Base-by-base conservation (phyloP, 2,797 vertebrate species). In the Anas flavirostris region DNA sequence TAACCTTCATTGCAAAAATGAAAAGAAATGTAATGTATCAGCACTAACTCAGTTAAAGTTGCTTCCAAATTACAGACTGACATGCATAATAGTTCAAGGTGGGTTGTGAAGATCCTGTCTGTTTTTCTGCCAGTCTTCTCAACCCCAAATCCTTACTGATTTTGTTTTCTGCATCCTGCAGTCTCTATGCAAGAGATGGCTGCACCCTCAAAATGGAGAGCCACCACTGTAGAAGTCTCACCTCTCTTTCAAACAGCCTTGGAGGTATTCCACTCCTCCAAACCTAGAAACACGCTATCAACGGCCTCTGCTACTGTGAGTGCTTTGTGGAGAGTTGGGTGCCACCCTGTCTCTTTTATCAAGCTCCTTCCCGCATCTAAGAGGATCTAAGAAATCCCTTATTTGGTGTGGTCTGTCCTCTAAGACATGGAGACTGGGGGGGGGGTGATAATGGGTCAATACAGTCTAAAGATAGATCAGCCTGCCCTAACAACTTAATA, bases 351-450 rank as follows among this genome's bases (percentile, higher is more conserved):
- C 63, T 75, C 68, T 80, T 70, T 80, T 52, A 86, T 50, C 82
- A 92, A 91, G 90, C 78, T 85, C 37, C 72, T 62, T 88, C 60
- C 72, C 74, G 37, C 59, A 60, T 21, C 60, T 96, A 97, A 95
- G 90, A 97, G 91, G 95, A 97, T 94, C 88, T 94, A 86, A 85
- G 78, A 95, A 96, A 96, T 95, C 94, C 90, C 83, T 74, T 75
- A 93, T 70, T 78, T 74, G 75, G 64, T 82, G 66, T 53, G 75
- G 78, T 56, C 88, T 86, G 83, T 74, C 81, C 72, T 88, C 78
- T 77, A 80, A 82, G 82, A 72, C 83, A 37, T 5, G 56, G 91
- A 91, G 90, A 74, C 53, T 80, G 37, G 37, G 1, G 0, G 56
- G 56, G 44, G 82, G 82, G 75, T 91, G 72, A 90, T 64, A 86